Base-by-base conservation (phyloP, 2,888 invertebrate species). In the Scaptomyza flava region DNA sequence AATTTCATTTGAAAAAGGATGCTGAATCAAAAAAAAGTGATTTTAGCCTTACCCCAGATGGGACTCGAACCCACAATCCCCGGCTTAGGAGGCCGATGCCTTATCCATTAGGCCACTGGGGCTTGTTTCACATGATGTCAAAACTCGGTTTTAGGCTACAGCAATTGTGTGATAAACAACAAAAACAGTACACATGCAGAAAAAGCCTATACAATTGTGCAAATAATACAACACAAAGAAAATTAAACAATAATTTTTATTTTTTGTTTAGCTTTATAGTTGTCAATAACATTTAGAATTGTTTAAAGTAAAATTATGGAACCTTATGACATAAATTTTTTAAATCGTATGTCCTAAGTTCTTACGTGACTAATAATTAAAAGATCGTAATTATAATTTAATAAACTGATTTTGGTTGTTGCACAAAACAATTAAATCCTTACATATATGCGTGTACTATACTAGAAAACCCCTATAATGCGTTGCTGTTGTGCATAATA, bases 31-130 rank as follows among this genome's bases (percentile, higher is more conserved):
- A n/a, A 3, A 53, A 36, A 33, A 27, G 3, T 12, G 1, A 3
- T 3, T 1, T 1, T 0, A 2, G 38, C 51, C 45, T 41, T 65
- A 73, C 77, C 66, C 76, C 72, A 72, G 73, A 69, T 79, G 79
- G 79, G 79, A 79, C 79, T 79, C 79, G 79, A 79, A 79, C 79
- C 79, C 79, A 79, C 79, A 79, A 79, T 79, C 79, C 79, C 77
- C 80, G 77, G 77, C 79, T 79, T 79, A 79, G 79, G 79, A 79
- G 79, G 79, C 79, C 80, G 79, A 77, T 79, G 79, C 79, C 79
- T 79, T 79, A 77, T 79, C 79, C 79, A 79, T 79, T 79, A 79
- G 79, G 79, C 79, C 79, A 79, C 79, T 79, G 79, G 74, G 80
- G 79, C 79, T 72, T 43, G 45, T 3, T 3, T 7, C 0, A 2